These are phyloP conservation scores for Terrapene triunguis DNA, from an alignment of 2,113 vertebrate species.

Conservation along the genomic window DNA sequence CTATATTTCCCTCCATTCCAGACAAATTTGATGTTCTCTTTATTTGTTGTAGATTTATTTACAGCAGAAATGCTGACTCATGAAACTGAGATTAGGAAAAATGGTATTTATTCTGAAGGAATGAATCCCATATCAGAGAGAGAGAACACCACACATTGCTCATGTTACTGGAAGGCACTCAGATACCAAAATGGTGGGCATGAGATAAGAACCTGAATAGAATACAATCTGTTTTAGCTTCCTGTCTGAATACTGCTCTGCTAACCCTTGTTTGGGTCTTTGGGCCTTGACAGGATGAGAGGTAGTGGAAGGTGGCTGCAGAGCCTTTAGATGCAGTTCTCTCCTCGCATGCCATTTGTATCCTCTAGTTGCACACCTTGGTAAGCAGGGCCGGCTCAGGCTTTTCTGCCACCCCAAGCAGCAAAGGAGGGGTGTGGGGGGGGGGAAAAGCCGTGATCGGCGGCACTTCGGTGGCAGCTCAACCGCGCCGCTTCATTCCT, in stretches of 20 bases:
- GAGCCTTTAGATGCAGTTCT: background rate
- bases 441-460: too few relatives aligned
- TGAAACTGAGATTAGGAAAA: background rate
- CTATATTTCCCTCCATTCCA: background rate
- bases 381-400: background rate
- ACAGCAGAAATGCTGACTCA: background rate
- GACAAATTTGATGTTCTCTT: background rate
- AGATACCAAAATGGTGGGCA: background rate
- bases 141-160: background rate
- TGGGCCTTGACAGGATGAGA: background rate
- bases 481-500: too few relatives aligned
- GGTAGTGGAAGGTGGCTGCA: background rate
- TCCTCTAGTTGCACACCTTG: background rate
- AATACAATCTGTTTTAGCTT: background rate
- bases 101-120: background rate
- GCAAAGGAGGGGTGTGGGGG: too few relatives aligned
- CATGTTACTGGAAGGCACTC: background rate
- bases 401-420: too few relatives aligned
- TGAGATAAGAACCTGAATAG: accelerated
- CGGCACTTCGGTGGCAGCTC: too few relatives aligned
- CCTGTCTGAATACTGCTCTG: background rate
- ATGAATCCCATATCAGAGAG: background rate
- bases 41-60: background rate
- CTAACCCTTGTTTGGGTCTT: background rate
- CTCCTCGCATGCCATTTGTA: background rate